Evolutionary conservation across 2,888 invertebrate genomes (phyloP), one percentile per base, ranked within the genome.

Genomic region (Erebia ligea): DNA sequence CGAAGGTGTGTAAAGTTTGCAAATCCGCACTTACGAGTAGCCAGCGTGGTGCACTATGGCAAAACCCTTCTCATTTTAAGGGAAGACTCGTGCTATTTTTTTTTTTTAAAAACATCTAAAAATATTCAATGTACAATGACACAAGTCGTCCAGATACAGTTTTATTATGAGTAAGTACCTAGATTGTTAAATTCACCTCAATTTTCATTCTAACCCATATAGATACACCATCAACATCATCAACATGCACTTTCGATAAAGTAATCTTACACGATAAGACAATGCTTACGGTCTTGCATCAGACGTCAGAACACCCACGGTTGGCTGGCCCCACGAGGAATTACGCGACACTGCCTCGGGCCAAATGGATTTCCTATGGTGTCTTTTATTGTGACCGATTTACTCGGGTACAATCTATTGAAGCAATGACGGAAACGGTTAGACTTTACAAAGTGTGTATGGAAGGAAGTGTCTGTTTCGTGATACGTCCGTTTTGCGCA

Each of bases 331-430:
- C 68, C 70, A 68, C 67, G 67, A 74, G 74, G 71, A 72, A 70
- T 71, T 71, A 75, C 76, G 73, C 71, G 72, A 76, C 72, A 73
- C 64, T 72, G 75, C 76, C 73, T 71, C 73, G 69, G 68, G 73
- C 67, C 67, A 69, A 73, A 73, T 75, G 71, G 73, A 71, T 72
- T 75, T 72, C 71, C 74, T 74, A 74, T 74, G 74, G 70, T 71
- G 67, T 50, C 70, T 72, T 64, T 63, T 69, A 74, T 74, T 67
- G 73, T 71, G 62, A 63, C 63, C 69, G 56, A 73, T 69, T 61
- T 52, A 61, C 71, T 70, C 42, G 63, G 64, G 68, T 67, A 59
- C 54, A 70, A 62, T 71, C 69, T 69, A 73, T 73, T 71, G 21
- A 73, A 71, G 67, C 54, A 64, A 61, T 61, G 71, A 71, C 71